These are phyloP conservation scores for Halocynthia aurantium DNA, from an alignment of 23 tunicate species.

Conservation along the genomic window DNA sequence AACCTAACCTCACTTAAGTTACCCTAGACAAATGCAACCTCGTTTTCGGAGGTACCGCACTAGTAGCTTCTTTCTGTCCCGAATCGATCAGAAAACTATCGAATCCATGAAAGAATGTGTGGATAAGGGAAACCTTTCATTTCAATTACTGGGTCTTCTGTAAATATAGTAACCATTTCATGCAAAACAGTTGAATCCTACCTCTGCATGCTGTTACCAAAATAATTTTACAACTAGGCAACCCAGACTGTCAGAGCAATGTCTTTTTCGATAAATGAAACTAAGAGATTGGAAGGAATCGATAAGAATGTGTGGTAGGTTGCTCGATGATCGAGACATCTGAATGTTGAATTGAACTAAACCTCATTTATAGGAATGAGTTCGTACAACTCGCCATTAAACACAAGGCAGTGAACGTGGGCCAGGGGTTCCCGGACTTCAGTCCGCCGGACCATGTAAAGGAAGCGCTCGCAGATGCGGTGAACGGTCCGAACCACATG, in stretches of 20 bases:
- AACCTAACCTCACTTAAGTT: too few relatives aligned
- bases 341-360: neutral
- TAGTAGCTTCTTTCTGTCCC: too few relatives aligned
- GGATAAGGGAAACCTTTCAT: too few relatives aligned
- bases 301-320: constrained; percentile 18
- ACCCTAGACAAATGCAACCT: too few relatives aligned
- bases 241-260: neutral
- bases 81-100: too few relatives aligned
- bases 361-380: constrained; percentile 52
- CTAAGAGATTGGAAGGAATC: constrained; percentile 8
- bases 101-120: too few relatives aligned
- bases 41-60: too few relatives aligned
- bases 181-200: too few relatives aligned
- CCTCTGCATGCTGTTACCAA: too few relatives aligned
- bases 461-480: constrained; percentile 39
- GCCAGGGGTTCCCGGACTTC: constrained; percentile 99
- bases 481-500: constrained; percentile 32
- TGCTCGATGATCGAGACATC: neutral
- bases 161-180: too few relatives aligned
- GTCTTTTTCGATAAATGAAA: constrained; percentile 10
- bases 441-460: constrained; percentile 74
- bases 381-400: constrained; percentile 75
- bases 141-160: too few relatives aligned
- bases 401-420: constrained; percentile 86
- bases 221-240: too few relatives aligned